Base-by-base conservation (phyloP, 2,888 invertebrate species). In the Polyommatus iphigenia region DNA sequence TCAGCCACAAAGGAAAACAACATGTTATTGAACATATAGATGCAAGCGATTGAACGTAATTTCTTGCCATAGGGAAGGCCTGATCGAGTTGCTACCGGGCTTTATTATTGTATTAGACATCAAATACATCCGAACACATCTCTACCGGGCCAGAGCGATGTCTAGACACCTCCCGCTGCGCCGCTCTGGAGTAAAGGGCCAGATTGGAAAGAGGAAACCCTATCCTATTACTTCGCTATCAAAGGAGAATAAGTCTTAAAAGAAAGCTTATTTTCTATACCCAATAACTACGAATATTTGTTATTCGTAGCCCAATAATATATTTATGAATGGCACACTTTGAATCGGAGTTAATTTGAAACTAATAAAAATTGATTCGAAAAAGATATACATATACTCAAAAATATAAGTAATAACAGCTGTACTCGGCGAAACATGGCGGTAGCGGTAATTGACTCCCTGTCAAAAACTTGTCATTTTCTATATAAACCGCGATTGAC, bases 151-250 rank as follows among this genome's bases (percentile, higher is more conserved):
- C 24, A 67, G 15, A 67, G 67, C 67, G 15, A 67, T 18, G 67
- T 67, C 67, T 67, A 67, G 67, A 67, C 67, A 29, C 67, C 67
- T 32, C 67, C 67, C 67, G 67, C 67, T 15, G 67, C 15, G 67
- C 18, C 67, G 67, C 29, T 29, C 67, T 67, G 67, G 5, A 67
- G 67, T 7, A 67, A 67, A 67, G 29, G 67, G 29, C 67, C 29
- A 67, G 67, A 67, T 67, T 29, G 67, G 67, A 32, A 29, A 67
- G 67, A 67, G 29, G 7, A 67, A 67, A 67, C 67, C 67, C 29
- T 67, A 59, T 59, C 20, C 59, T 20, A 67, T 67, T 29, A 67
- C 24, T 67, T 67, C 13, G 29, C 67, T 29, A 54, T 67, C 67
- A 67, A 67, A 67, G 32, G 15, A 32, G 67, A 67, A 15, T 20